Evolutionary conservation across 2,113 vertebrate genomes (phyloP).

Genomic region (Toxotes chatareus): DNA sequence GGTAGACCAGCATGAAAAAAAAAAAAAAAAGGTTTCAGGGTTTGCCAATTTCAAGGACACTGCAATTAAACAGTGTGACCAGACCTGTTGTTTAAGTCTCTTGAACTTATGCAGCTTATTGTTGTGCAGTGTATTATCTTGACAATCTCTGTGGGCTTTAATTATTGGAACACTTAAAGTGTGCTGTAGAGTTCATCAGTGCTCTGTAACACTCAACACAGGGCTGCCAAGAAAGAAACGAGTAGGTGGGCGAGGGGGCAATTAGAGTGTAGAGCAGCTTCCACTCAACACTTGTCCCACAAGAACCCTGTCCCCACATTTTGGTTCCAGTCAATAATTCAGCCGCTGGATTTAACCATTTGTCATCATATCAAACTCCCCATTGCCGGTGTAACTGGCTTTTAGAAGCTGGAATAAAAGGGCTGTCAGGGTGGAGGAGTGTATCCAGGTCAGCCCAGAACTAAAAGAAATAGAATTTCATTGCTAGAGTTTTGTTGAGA

Average conservation of each 20-base stretch:
- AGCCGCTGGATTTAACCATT: slow-evolving; percentile 62
- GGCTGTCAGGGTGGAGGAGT: neutral
- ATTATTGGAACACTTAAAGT: slow-evolving; percentile 74
- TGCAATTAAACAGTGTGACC: slow-evolving; percentile 42
- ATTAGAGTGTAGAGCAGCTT: slow-evolving; percentile 77
- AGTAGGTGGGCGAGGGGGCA: slow-evolving; percentile 61
- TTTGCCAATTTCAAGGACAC: slow-evolving; percentile 26
- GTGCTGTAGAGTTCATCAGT: slow-evolving; percentile 67
- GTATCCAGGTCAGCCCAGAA: neutral
- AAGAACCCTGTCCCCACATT: slow-evolving; percentile 63
- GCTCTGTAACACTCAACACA: slow-evolving; percentile 56
- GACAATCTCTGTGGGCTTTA: slow-evolving; percentile 71
- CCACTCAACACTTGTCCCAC: slow-evolving; percentile 67
- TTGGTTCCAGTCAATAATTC: slow-evolving; percentile 77
- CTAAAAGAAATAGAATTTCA: neutral
- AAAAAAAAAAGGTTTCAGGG: slow-evolving; percentile 6
- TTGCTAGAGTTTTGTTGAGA: neutral
- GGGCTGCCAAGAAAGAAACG: slow-evolving; percentile 54
- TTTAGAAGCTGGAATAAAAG: neutral
- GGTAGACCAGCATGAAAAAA: neutral
- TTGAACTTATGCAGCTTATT: slow-evolving; percentile 61
- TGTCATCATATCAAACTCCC: slow-evolving; percentile 60
- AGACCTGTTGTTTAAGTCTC: slow-evolving; percentile 54
- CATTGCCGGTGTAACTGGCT: slow-evolving; percentile 20
- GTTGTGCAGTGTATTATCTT: slow-evolving; percentile 66